Evolutionary conservation across 2,888 invertebrate genomes (phyloP).

Genomic region (Sinopyrophorus schimmeli): DNA sequence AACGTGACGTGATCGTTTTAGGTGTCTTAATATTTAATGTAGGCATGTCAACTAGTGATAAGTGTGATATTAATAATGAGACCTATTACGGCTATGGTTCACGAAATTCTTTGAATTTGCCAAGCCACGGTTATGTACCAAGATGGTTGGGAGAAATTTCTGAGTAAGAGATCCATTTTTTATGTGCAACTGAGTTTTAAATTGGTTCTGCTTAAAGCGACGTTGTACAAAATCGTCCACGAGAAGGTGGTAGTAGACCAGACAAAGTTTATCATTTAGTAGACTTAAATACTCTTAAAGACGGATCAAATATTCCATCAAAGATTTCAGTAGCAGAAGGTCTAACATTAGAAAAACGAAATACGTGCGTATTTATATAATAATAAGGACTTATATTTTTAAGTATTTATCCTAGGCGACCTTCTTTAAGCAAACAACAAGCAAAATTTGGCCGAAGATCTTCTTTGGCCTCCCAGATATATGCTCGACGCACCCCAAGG

Average conservation of each 20-base stretch:
- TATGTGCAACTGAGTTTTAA: neutral
- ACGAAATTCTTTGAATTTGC: constrained; percentile 12
- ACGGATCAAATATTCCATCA: constrained; percentile 20
- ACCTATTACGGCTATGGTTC: constrained; percentile 10
- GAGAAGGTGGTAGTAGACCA: neutral
- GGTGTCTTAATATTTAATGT: constrained; percentile 18
- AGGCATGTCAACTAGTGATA: constrained; percentile 22
- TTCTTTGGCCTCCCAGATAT: constrained; percentile 40
- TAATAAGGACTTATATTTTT: neutral
- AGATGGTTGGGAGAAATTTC: constrained; percentile 54
- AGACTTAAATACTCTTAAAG: constrained; percentile 11
- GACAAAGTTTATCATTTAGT: constrained; percentile 13
- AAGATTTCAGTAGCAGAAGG: constrained; percentile 2
- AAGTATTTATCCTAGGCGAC: neutral
- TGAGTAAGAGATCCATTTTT: constrained; percentile 41
- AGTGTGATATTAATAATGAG: constrained; percentile 19
- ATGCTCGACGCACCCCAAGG: constrained; percentile 37
- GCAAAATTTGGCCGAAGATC: constrained; percentile 47
- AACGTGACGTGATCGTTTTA: neutral
- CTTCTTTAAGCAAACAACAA: constrained; percentile 13
- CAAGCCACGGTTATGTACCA: constrained; percentile 40
- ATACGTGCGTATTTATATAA: constrained; percentile 18
- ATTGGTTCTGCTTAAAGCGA: constrained; percentile 11
- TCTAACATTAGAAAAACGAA: constrained; percentile 12
- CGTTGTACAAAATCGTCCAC: constrained; percentile 1